phyloP scores from a whole-genome alignment of 2,113 vertebrate genomes.

The Cichladusa arquata region DNA sequence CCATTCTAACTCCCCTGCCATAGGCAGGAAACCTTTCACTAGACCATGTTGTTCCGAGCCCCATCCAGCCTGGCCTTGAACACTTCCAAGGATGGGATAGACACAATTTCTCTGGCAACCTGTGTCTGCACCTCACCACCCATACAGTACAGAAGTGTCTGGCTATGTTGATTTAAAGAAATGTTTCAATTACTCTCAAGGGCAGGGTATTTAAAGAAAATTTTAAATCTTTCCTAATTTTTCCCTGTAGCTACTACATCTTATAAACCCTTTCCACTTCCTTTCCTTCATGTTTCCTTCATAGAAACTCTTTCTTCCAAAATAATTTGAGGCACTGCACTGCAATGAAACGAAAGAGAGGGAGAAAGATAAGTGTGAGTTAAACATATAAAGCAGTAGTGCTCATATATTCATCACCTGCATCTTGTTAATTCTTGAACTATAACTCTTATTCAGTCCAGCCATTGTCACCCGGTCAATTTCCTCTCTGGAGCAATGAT shows the following conservation, averaged over 20 bases:
- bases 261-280: neutral
- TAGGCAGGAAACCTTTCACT: neutral
- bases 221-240: neutral
- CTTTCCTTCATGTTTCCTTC: neutral
- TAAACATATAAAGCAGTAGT: neutral
- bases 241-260: neutral
- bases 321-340: neutral
- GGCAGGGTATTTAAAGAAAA: neutral
- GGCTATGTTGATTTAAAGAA: neutral
- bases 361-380: fast-evolving
- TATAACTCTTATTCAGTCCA: neutral
- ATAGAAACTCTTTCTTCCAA: neutral
- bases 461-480: neutral
- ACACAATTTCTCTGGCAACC: neutral
- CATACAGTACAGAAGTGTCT: neutral
- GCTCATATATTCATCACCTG: neutral
- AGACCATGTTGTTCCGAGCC: neutral
- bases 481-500: neutral
- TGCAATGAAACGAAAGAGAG: neutral
- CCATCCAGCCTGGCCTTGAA: neutral
- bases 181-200: neutral
- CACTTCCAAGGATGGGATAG: neutral
- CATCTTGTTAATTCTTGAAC: neutral
- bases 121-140: neutral
- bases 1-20: neutral